A percentile compares a stretch with the other conserved stretches of the same genome.
These are phyloP conservation scores for Pachymerium ferrugineum DNA, from an alignment of 2,888 invertebrate genomes.

Conservation along the genomic window DNA sequence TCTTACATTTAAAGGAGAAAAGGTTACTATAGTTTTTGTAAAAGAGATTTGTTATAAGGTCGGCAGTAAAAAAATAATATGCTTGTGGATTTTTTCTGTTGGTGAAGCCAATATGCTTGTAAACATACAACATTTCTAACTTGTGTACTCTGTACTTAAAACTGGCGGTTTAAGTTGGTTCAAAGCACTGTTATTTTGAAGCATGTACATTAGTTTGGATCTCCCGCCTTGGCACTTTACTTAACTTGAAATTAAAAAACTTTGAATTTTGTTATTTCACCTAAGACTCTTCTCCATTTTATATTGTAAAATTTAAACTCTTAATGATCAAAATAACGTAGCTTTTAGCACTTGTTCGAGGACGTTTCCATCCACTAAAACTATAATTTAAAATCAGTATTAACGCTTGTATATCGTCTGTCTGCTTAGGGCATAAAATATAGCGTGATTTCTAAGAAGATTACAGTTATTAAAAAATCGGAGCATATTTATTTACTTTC, in stretches of 20 bases:
- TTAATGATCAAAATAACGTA: too few relatives aligned
- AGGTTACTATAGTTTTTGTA: not conserved
- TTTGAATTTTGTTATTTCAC: conserved; percentile 12
- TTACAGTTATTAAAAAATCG: too few relatives aligned
- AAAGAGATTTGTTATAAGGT: conserved; percentile 8
- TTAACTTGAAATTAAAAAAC: conserved; percentile 11
- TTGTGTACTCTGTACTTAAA: not conserved
- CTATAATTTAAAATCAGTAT: too few relatives aligned
- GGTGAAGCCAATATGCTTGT: conserved; percentile 16
- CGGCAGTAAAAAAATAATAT: conserved; percentile 1
- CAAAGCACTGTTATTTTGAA: conserved; percentile 22
- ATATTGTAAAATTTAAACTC: too few relatives aligned
- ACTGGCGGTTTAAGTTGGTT: conserved; percentile 11
- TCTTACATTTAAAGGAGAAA: not conserved
- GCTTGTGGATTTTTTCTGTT: not conserved
- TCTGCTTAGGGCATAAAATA: too few relatives aligned
- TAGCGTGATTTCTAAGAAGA: too few relatives aligned
- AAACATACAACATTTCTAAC: conserved; percentile 19
- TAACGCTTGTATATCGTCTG: too few relatives aligned
- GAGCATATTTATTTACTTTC: too few relatives aligned
- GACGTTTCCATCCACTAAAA: too few relatives aligned
- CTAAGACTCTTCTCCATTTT: not conserved
- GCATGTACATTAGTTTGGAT: conserved; percentile 22
- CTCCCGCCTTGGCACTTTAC: conserved; percentile 19
- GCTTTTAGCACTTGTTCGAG: too few relatives aligned